Evolutionary conservation across 2,888 invertebrate species (phyloP).

Genomic region (Lamellibrachia satsuma): DNA sequence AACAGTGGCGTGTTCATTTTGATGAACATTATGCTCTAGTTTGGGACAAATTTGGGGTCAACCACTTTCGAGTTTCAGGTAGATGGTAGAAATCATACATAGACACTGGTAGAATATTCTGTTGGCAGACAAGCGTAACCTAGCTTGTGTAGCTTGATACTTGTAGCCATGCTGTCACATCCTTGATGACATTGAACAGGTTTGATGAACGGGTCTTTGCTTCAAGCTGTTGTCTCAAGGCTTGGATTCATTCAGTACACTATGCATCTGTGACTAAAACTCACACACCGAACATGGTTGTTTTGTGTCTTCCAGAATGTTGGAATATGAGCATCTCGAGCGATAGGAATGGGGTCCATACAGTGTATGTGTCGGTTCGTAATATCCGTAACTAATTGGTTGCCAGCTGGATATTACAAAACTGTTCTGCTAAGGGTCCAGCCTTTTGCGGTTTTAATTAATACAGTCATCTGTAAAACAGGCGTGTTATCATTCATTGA

Average conservation of each 20-base stretch:
- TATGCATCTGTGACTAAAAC: not conserved
- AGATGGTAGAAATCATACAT: not conserved
- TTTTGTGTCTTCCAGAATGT: not conserved
- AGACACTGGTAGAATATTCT: not conserved
- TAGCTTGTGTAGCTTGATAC: not conserved
- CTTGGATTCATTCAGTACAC: not conserved
- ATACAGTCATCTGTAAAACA: too few relatives aligned
- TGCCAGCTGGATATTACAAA: too few relatives aligned
- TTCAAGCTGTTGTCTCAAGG: not conserved
- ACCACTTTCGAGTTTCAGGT: not conserved
- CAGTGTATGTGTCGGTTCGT: not conserved
- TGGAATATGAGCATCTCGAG: not conserved
- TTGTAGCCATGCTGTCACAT: not conserved
- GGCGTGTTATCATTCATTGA: not conserved
- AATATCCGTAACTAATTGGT: not conserved
- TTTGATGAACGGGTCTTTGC: not conserved
- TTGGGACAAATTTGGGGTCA: not conserved
- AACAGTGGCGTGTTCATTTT: not conserved
- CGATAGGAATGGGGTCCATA: not conserved
- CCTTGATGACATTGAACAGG: not conserved
- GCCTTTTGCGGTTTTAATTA: too few relatives aligned
- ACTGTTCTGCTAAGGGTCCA: too few relatives aligned
- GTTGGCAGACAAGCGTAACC: not conserved
- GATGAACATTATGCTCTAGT: not conserved
- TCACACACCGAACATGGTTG: not conserved